Evolutionary conservation across 2,113 vertebrate genomes (phyloP).

Genomic region (Ceyx melanurus): DNA sequence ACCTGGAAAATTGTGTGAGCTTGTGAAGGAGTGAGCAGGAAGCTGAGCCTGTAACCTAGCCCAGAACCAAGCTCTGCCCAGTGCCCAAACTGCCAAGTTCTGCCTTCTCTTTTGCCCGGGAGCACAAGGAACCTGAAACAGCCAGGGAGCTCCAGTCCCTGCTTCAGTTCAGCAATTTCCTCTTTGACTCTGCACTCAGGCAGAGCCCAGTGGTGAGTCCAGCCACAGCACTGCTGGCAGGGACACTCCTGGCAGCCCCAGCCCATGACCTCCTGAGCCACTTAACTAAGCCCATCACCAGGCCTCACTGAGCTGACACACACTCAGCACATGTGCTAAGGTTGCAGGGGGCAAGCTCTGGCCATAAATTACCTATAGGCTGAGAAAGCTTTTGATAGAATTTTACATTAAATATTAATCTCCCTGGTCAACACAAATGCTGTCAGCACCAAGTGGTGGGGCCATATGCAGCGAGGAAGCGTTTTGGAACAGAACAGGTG

Average conservation of each 20-base stretch:
- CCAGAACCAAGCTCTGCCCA: not conserved
- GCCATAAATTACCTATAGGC: not conserved
- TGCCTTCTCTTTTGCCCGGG: not conserved
- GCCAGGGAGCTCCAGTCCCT: not conserved
- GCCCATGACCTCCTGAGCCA: not conserved
- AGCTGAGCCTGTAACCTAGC: not conserved
- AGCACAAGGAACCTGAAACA: not conserved
- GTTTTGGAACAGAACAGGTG: not conserved
- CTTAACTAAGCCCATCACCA: not conserved
- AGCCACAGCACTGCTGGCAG: not conserved
- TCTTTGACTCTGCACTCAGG: not conserved
- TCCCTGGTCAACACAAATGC: not conserved
- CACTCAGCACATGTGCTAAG: not conserved
- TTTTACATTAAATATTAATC: not conserved
- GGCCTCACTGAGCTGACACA: not conserved
- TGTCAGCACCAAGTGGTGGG: not conserved
- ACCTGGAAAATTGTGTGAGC: not conserved
- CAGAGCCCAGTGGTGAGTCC: not conserved
- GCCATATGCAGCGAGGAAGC: not conserved
- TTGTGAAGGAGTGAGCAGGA: not conserved
- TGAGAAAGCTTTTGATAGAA: not conserved
- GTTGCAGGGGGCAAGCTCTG: not conserved
- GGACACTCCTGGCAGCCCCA: fast-evolving
- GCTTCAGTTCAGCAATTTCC: not conserved
- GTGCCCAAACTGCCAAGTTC: not conserved